A percentile compares a stretch with the other conserved stretches of the same genome.
Evolutionary conservation across 2,888 invertebrate species (phyloP).

Genomic region (Torymus auratus): DNA sequence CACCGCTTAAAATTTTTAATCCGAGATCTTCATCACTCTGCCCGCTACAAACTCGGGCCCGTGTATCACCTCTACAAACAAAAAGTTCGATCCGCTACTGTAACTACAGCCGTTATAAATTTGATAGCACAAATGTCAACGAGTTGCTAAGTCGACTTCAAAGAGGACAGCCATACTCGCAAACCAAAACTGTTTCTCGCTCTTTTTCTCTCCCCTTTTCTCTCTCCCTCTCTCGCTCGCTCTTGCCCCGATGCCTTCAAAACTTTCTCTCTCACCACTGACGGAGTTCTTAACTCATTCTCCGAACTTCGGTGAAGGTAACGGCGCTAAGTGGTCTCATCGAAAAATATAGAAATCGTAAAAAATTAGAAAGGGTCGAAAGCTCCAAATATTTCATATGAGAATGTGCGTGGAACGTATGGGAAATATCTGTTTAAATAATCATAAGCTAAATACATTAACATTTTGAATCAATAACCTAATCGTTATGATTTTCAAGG

Average conservation of each 20-base stretch:
- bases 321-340: slow-evolving; percentile 2
- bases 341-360: not conserved
- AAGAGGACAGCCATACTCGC: not conserved
- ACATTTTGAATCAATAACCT: too few species aligned
- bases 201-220: not conserved
- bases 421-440: too few species aligned
- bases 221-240: not conserved
- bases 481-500: too few species aligned
- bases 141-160: slow-evolving; percentile 36
- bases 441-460: too few species aligned
- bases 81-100: too few species aligned
- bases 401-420: too few species aligned
- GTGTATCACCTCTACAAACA: too few species aligned
- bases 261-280: slow-evolving; percentile 11
- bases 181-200: slow-evolving; percentile 40
- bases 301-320: slow-evolving; percentile 2
- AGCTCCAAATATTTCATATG: too few species aligned
- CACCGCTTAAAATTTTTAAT: too few species aligned
- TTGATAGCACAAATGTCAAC: slow-evolving; percentile 31
- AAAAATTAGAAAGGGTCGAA: too few species aligned
- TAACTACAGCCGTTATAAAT: slow-evolving; percentile 11
- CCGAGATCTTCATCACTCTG: too few species aligned
- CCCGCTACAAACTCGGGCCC: too few species aligned
- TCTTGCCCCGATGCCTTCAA: not conserved
- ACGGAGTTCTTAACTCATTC: slow-evolving; percentile 55